Conservation (phyloP, 2,113 vertebrate genomes). For the Eonycteris spelaea region DNA sequence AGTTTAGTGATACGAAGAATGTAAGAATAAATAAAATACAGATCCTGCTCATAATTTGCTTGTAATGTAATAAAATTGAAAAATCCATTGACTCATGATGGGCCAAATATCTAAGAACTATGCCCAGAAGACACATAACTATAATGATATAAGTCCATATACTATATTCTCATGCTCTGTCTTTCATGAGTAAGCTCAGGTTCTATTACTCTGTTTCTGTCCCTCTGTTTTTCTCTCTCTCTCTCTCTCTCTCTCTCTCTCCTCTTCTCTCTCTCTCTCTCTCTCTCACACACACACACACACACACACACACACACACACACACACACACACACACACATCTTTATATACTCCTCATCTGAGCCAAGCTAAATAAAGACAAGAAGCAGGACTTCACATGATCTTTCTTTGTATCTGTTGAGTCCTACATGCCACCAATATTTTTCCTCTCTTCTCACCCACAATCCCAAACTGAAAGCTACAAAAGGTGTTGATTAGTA, state of each 20-base stretch:
- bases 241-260: neutral
- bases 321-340: neutral
- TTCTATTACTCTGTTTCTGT: neutral
- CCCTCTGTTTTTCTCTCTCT: neutral
- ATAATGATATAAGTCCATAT: neutral
- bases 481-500: neutral
- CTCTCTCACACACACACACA: neutral
- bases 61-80: neutral
- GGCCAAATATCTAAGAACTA: neutral
- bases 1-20: neutral
- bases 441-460: neutral
- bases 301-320: neutral
- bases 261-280: neutral
- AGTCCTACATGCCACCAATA: neutral
- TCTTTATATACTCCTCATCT: neutral
- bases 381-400: neutral
- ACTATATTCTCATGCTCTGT: neutral
- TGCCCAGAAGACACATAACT: neutral
- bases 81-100: neutral
- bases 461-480: neutral
- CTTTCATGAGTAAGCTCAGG: neutral
- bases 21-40: constrained; percentile 7
- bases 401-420: neutral
- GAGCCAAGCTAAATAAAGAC: neutral
- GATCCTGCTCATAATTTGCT: neutral